Evolutionary conservation across 1,140 invertebrate genomes (phyloP), one percentile per base, ranked within the genome.

Genomic region (Sogatella furcifera): DNA sequence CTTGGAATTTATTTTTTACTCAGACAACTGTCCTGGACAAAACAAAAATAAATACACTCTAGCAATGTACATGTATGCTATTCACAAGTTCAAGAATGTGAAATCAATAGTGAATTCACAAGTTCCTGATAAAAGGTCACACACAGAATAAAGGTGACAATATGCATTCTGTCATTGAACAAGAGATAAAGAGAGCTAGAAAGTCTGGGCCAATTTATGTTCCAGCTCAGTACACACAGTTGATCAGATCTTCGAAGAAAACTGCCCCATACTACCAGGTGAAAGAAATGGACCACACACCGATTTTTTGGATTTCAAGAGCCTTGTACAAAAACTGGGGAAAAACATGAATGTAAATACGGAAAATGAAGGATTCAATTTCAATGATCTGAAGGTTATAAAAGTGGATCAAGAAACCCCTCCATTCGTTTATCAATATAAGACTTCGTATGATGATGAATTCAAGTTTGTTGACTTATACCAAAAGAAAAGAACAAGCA

Each of bases 81-180:
- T 64, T 43, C 38, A 53, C 21, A 67, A 66, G 17, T 64, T 64
- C 54, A 24, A 41, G 19, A 64, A 59, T 55, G 61, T 67, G 19
- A 66, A 69, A 17, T 65, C 65, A 9, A 70, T 75, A 58, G n/a
- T n/a, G n/a, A n/a, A 69, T 28, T 28, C 24, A 28, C 24, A 28
- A 28, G 24, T 28, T 28, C 24, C 24, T 75, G 14, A 71, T 73
- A 60, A 63, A 65, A 19, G 73, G 73, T 14, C 74, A 76, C 59
- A 76, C 59, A 70, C 72, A 76, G 65, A 75, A 74, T 62, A 70
- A 76, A 61, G 67, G 68, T 11, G 74, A 77, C 63, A 65, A 66
- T 13, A 66, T 71, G 21, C 72, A 76, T 62, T 66, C 65, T 15
- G 52, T 64, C 21, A 72, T 74, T 34, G 67, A 72, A 62, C 62